phyloP scores from a whole-genome alignment of 2,888 invertebrate species.

The Pyrrhosoma nymphula region DNA sequence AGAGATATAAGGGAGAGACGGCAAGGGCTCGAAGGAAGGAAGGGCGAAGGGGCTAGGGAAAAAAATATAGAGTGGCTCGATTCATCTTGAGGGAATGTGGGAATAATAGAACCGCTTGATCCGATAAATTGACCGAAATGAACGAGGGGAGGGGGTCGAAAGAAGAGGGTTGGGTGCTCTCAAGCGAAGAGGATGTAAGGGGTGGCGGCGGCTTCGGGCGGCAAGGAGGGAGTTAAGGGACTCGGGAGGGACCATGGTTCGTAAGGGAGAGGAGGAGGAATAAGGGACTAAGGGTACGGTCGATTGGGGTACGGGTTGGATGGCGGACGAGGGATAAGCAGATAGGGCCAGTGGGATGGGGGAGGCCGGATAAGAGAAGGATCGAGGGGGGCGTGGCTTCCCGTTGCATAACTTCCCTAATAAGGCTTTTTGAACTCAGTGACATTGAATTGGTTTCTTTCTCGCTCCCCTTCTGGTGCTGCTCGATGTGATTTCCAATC shows the following conservation, averaged over 20 bases:
- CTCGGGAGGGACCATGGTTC: neutral
- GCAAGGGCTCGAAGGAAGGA: neutral
- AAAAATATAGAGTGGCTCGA: constrained; percentile 65
- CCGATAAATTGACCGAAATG: constrained; percentile 67
- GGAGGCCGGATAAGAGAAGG: neutral
- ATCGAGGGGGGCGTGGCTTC: neutral
- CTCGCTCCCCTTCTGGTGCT: constrained; percentile 51
- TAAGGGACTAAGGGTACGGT: neutral
- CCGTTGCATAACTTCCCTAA: constrained; percentile 65
- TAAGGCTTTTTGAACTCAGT: constrained; percentile 66
- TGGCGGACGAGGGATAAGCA: too few species aligned
- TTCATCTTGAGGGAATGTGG: constrained; percentile 64
- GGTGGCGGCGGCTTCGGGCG: neutral
- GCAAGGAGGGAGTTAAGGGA: neutral
- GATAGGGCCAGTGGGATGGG: neutral
- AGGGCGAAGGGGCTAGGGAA: neutral
- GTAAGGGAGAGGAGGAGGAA: neutral
- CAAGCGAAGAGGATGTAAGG: constrained; percentile 25
- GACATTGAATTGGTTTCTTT: constrained; percentile 67
- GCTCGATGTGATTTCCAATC: constrained; percentile 60
- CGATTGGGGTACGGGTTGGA: neutral
- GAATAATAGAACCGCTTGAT: constrained; percentile 65
- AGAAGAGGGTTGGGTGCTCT: neutral
- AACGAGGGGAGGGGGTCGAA: constrained; percentile 6
- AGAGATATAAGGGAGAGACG: neutral